phyloP scores from a whole-genome alignment of 2,888 invertebrate genomes.

The Parnassius apollo region DNA sequence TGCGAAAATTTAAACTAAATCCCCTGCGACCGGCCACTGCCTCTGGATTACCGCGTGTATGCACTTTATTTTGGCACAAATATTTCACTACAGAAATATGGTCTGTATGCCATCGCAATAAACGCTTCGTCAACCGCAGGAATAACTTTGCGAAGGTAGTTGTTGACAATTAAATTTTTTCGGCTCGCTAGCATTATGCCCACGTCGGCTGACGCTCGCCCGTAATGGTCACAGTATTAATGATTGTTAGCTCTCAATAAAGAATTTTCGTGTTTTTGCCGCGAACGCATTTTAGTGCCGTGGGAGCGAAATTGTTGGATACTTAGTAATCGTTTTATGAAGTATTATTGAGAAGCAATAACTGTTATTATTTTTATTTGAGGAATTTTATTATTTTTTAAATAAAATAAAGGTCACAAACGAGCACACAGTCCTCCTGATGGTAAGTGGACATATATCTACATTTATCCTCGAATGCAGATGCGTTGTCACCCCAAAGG shows the following conservation, averaged over 20 bases:
- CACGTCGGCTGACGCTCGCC: conserved; percentile 43
- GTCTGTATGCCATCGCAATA: conserved; percentile 3
- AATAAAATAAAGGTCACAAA: no score
- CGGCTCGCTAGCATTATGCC: conserved; percentile 45
- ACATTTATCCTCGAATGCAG: no score
- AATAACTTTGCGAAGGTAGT: background rate
- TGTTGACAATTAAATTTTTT: conserved; percentile 40
- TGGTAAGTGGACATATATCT: no score
- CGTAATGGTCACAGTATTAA: conserved; percentile 55
- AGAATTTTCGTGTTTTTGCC: conserved; percentile 35
- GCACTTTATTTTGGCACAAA: conserved; percentile 29
- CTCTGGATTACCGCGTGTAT: conserved; percentile 42
- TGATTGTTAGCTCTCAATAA: conserved; percentile 50
- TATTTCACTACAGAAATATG: background rate
- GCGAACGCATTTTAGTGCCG: conserved; percentile 29
- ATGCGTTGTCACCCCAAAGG: no score
- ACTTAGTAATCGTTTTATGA: conserved; percentile 10
- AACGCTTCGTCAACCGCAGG: background rate
- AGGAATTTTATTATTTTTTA: no score
- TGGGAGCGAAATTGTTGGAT: conserved; percentile 28
- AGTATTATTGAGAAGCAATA: conserved; percentile 8
- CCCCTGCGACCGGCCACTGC: conserved; percentile 51
- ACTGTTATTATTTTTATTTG: conserved; percentile 28
- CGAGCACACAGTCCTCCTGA: no score
- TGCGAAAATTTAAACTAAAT: conserved; percentile 67